Evolutionary conservation across 2,113 vertebrate species (phyloP).

Genomic region (Cyphomyrus discorhynchus): DNA sequence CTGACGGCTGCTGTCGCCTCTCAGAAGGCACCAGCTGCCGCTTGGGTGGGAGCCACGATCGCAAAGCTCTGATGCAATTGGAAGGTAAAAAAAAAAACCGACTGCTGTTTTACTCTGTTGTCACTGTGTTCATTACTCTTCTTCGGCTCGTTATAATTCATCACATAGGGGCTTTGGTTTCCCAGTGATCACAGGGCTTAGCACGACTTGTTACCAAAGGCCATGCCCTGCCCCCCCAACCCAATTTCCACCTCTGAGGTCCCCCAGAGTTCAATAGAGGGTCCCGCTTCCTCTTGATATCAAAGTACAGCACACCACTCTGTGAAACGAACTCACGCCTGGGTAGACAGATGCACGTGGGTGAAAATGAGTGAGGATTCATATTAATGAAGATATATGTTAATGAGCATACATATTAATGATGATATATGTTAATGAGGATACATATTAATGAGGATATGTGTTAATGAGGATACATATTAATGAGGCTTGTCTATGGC

Average conservation of each 20-base stretch:
- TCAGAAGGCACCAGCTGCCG: background rate
- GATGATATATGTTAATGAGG: conserved; percentile 21
- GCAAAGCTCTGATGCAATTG: background rate
- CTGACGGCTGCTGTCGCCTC: background rate
- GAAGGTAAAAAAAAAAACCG: background rate
- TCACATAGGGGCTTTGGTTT: background rate
- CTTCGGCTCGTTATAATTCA: conserved; percentile 5
- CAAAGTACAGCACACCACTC: background rate
- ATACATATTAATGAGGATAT: too few species aligned
- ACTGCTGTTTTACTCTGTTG: background rate
- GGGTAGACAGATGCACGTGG: background rate
- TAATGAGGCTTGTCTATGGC: conserved; percentile 40
- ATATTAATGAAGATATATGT: conserved; percentile 24
- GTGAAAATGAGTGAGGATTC: background rate
- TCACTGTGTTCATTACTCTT: background rate
- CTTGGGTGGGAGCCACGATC: background rate
- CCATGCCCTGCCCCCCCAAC: background rate
- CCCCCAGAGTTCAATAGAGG: background rate
- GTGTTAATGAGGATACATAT: conserved; percentile 4
- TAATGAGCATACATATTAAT: background rate
- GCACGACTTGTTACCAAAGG: background rate
- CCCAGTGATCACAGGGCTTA: background rate
- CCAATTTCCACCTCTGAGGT: background rate
- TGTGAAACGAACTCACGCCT: background rate
- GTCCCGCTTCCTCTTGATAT: background rate